Conservation (phyloP, 1,140 invertebrate genomes). For the Antheraea mylitta region DNA sequence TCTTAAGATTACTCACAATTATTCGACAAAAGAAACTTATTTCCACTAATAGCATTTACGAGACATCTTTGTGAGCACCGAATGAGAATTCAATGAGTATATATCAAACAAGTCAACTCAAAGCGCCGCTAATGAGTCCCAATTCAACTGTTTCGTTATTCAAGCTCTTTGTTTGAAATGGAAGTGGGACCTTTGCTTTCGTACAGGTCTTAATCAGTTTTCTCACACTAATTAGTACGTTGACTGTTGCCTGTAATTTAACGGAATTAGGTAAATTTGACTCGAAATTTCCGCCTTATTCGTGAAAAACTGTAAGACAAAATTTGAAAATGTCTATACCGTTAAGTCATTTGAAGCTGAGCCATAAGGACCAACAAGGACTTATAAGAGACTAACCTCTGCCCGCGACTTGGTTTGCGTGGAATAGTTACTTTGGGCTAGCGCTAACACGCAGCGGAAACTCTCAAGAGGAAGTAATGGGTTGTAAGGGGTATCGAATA, state of each 20-base stretch:
- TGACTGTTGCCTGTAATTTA: neutral
- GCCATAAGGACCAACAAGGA: no score
- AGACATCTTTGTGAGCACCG: constrained; percentile 25
- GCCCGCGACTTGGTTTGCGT: no score
- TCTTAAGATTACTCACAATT: neutral
- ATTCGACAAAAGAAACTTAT: constrained; percentile 19
- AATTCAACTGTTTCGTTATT: constrained; percentile 28
- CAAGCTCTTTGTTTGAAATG: constrained; percentile 23
- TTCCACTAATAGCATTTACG: constrained; percentile 21
- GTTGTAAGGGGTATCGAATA: no score
- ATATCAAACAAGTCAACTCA: constrained; percentile 32
- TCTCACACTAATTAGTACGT: constrained; percentile 24
- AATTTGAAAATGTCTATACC: neutral
- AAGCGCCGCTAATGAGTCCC: constrained; percentile 30
- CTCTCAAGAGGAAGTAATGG: no score
- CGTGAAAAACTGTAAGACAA: neutral
- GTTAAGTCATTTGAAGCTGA: neutral
- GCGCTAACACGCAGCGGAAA: no score
- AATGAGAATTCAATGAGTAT: constrained; percentile 28
- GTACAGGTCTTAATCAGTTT: constrained; percentile 17
- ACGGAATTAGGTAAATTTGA: neutral
- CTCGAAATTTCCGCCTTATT: neutral
- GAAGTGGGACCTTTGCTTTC: constrained; percentile 13
- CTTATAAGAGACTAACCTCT: no score
- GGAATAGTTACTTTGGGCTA: no score